Conservation (phyloP, 2,888 invertebrate species). For the Phalera bucephala region DNA sequence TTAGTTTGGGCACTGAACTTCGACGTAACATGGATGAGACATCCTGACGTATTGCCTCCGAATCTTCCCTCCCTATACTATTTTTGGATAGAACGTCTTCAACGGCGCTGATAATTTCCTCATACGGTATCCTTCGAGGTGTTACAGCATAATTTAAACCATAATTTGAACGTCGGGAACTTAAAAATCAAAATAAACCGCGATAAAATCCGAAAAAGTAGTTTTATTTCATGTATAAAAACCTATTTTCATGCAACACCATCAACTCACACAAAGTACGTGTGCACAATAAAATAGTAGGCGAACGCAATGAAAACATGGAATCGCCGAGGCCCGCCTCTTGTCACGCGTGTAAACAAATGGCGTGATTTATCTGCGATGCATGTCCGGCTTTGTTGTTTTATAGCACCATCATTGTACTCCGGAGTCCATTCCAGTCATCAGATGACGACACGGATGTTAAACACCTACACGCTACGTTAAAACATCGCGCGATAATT, state of each 20-base stretch:
- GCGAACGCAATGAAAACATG: constrained; percentile 47
- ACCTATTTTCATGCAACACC: not conserved
- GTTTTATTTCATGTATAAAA: too few species aligned
- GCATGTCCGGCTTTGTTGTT: constrained; percentile 57
- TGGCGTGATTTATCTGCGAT: constrained; percentile 61
- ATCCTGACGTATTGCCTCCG: too few species aligned
- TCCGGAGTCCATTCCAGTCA: constrained; percentile 48
- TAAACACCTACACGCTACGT: constrained; percentile 13
- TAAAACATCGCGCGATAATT: constrained; percentile 24
- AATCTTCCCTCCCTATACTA: too few species aligned
- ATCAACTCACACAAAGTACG: constrained; percentile 9
- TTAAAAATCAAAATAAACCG: too few species aligned
- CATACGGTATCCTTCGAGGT: too few species aligned
- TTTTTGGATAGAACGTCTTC: too few species aligned
- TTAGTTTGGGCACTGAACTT: too few species aligned
- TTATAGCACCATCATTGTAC: constrained; percentile 59
- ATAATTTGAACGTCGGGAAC: too few species aligned
- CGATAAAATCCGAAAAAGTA: too few species aligned
- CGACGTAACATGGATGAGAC: too few species aligned
- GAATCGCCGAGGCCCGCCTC: constrained; percentile 43
- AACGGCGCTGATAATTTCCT: too few species aligned
- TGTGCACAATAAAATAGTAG: constrained; percentile 30
- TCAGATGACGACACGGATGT: constrained; percentile 27
- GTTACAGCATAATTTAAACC: too few species aligned
- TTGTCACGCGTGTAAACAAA: constrained; percentile 53